Evolutionary conservation across 1,140 invertebrate genomes (phyloP).

Genomic region (Zeugodacus cucurbitae): DNA sequence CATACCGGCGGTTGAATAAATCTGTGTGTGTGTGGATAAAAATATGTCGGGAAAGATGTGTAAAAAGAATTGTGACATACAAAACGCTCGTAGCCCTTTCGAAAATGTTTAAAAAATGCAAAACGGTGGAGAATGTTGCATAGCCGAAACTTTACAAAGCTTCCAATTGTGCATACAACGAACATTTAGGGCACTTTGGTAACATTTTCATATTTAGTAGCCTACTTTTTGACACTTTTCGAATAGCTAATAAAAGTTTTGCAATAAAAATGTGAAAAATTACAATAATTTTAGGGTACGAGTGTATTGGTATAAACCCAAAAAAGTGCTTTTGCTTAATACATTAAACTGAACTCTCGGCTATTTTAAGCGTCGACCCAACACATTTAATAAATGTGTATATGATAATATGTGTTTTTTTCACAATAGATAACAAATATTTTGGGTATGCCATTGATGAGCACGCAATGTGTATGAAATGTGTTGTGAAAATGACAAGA

Average conservation of each 20-base stretch:
- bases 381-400: too few species aligned
- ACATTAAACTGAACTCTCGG: background rate
- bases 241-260: background rate
- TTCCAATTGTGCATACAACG: background rate
- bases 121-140: background rate
- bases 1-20: too few species aligned
- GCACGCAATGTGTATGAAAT: background rate
- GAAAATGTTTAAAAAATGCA: background rate
- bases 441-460: background rate
- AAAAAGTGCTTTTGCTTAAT: background rate
- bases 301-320: background rate
- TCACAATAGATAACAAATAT: too few species aligned
- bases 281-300: background rate
- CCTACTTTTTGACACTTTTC: background rate
- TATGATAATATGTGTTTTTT: too few species aligned
- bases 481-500: background rate
- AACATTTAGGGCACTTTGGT: background rate
- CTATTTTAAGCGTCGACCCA: background rate
- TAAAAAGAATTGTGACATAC: background rate
- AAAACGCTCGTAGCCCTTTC: background rate
- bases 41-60: background rate
- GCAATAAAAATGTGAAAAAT: background rate
- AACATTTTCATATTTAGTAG: background rate
- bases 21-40: background rate
- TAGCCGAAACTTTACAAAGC: background rate